Evolutionary conservation across 1,140 invertebrate genomes (phyloP).

Genomic region (Drosophila pseudoobscura): DNA sequence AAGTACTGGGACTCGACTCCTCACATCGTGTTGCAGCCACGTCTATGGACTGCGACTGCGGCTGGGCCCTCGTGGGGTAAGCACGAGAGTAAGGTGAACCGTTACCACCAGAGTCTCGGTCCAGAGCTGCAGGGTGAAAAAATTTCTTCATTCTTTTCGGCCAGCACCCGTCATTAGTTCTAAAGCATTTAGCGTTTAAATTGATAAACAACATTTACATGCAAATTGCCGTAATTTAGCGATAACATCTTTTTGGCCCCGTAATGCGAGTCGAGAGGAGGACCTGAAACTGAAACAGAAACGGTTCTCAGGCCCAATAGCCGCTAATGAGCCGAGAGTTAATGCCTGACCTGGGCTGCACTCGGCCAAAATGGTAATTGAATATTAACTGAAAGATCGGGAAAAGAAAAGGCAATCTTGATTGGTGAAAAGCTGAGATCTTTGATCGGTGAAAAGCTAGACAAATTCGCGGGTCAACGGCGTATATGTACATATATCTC

Average conservation of each 20-base stretch:
- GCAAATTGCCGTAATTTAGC: constrained; percentile 79
- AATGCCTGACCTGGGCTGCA: constrained; percentile 11
- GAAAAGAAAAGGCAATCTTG: background rate
- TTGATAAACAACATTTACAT: constrained; percentile 82
- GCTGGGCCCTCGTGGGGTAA: constrained; percentile 4
- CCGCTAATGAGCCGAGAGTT: constrained; percentile 61
- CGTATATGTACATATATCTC: too few species aligned
- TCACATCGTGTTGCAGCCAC: constrained; percentile 26
- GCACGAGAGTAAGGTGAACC: constrained; percentile 30
- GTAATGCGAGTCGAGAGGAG: constrained; percentile 11
- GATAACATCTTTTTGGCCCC: constrained; percentile 61
- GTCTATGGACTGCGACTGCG: constrained; percentile 8
- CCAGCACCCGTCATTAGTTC: constrained; percentile 75
- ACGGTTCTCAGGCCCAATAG: constrained; percentile 60
- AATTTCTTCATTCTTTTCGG: constrained; percentile 75
- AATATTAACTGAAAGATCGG: constrained; percentile 46
- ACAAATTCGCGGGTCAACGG: constrained; percentile 50
- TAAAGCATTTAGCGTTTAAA: constrained; percentile 80
- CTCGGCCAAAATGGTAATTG: constrained; percentile 47
- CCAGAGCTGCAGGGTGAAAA: constrained; percentile 70
- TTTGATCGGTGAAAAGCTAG: constrained; percentile 9
- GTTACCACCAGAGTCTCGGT: constrained; percentile 43
- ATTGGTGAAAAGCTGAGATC: background rate
- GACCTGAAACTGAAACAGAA: constrained; percentile 11
- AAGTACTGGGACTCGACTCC: constrained; percentile 37